A percentile compares a stretch with the other conserved stretches of the same genome.
These are phyloP conservation scores for Phalera bucephala DNA, from an alignment of 2,888 invertebrate species.

Conservation along the genomic window DNA sequence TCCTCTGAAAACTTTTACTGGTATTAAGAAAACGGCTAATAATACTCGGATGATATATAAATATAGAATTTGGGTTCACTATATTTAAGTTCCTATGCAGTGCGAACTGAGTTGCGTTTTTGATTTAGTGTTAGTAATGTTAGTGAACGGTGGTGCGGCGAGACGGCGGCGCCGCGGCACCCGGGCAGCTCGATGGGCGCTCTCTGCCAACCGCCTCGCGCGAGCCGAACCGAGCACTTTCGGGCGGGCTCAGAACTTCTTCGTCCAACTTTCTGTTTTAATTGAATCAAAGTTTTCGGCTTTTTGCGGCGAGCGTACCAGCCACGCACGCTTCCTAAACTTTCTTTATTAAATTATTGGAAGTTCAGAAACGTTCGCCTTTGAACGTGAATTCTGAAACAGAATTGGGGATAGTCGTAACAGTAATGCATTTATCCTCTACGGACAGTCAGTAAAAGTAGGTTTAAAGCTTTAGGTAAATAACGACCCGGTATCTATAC, in stretches of 20 bases:
- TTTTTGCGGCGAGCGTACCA: conserved; percentile 80
- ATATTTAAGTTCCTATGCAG: too few species aligned
- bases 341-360: conserved; percentile 83
- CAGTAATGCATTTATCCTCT: conserved; percentile 53
- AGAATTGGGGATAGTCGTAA: conserved; percentile 67
- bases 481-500: conserved; percentile 24
- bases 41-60: conserved; percentile 7
- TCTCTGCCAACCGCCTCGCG: conserved; percentile 24
- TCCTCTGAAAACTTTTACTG: conserved; percentile 32
- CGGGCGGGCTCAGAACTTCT: conserved; percentile 68
- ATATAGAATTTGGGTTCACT: too few species aligned
- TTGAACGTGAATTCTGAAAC: conserved; percentile 71
- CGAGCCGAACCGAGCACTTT: conserved; percentile 46
- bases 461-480: conserved; percentile 33
- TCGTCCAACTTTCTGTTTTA: conserved; percentile 77
- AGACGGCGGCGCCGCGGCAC: conserved; percentile 27
- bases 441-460: conserved; percentile 29
- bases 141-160: conserved; percentile 24
- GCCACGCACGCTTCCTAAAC: conserved; percentile 79
- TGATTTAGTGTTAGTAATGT: conserved; percentile 55
- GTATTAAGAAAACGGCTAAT: background rate
- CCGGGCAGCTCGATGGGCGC: conserved; percentile 15
- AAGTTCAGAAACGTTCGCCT: conserved; percentile 79
- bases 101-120: conserved; percentile 35
- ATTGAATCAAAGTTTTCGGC: conserved; percentile 82